Evolutionary conservation across 2,888 invertebrate genomes (phyloP).

Genomic region (Calameuta idolon): DNA sequence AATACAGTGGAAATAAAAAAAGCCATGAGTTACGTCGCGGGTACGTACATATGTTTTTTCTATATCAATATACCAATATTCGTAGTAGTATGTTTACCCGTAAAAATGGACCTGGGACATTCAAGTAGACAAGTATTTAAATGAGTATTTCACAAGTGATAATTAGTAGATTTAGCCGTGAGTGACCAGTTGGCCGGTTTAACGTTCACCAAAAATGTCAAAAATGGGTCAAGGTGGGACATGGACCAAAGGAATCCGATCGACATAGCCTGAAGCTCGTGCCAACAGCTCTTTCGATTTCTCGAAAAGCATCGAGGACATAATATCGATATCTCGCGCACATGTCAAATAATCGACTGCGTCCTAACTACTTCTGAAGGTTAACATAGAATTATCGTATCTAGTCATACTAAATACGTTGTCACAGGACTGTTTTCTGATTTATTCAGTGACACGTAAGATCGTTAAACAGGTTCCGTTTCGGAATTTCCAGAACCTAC

Average conservation of each 20-base stretch:
- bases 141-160: conserved; percentile 20
- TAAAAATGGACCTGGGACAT: not conserved
- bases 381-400: not conserved
- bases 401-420: not conserved
- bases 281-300: not conserved
- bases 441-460: not conserved
- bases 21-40: not conserved
- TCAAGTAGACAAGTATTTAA: conserved; percentile 23
- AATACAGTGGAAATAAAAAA: not conserved
- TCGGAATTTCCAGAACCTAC: not conserved
- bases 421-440: not conserved
- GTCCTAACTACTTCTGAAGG: not conserved
- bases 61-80: not conserved
- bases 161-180: not conserved
- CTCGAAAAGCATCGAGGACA: not conserved
- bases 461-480: not conserved
- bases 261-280: not conserved
- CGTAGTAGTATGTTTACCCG: conserved; percentile 13
- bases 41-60: not conserved
- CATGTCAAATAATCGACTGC: not conserved
- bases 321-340: not conserved
- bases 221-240: not conserved
- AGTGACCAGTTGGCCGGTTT: not conserved
- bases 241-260: not conserved
- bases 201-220: not conserved